A percentile compares a stretch with the other conserved stretches of the same genome.
phyloP scores from a whole-genome alignment of 2,888 invertebrate genomes.

The Meandrusa payeni region DNA sequence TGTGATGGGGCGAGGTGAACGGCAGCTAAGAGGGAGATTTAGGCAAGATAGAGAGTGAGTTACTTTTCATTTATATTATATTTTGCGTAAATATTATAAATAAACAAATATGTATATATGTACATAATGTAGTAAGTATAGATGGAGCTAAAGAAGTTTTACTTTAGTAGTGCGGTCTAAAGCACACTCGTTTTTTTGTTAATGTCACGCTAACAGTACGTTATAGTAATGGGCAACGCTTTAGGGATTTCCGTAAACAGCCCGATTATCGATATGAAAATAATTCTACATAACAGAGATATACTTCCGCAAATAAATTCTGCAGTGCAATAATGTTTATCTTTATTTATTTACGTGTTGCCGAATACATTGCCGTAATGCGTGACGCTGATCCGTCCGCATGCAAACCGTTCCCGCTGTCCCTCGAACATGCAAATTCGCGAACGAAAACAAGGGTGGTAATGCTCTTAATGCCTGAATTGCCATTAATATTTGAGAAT shows the following conservation, averaged over 20 bases:
- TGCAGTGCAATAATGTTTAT: conserved; percentile 47
- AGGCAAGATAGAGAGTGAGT: too few species aligned
- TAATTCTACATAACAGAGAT: conserved; percentile 22
- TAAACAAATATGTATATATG: too few species aligned
- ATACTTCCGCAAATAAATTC: conserved; percentile 25
- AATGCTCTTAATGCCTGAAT: conserved; percentile 71
- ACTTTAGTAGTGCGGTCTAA: too few species aligned
- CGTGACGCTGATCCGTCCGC: conserved; percentile 57
- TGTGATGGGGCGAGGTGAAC: too few species aligned
- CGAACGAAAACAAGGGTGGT: conserved; percentile 73
- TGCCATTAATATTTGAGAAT: conserved; percentile 77
- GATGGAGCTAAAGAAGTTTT: too few species aligned
- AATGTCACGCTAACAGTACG: too few species aligned
- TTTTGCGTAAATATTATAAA: too few species aligned
- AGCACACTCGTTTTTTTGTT: too few species aligned
- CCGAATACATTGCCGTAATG: conserved; percentile 67
- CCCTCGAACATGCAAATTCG: conserved; percentile 63
- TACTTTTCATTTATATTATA: too few species aligned
- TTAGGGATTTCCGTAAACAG: conserved; percentile 3
- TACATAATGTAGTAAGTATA: too few species aligned
- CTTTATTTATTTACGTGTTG: conserved; percentile 77
- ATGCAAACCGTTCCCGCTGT: conserved; percentile 51
- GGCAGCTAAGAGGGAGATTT: too few species aligned
- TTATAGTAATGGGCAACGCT: background rate
- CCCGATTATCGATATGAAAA: conserved; percentile 18